A percentile compares a stretch with the other conserved stretches of the same genome.
These are phyloP conservation scores for Eidolon dupreanum DNA, from an alignment of 2,797 vertebrate genomes.

Conservation along the genomic window DNA sequence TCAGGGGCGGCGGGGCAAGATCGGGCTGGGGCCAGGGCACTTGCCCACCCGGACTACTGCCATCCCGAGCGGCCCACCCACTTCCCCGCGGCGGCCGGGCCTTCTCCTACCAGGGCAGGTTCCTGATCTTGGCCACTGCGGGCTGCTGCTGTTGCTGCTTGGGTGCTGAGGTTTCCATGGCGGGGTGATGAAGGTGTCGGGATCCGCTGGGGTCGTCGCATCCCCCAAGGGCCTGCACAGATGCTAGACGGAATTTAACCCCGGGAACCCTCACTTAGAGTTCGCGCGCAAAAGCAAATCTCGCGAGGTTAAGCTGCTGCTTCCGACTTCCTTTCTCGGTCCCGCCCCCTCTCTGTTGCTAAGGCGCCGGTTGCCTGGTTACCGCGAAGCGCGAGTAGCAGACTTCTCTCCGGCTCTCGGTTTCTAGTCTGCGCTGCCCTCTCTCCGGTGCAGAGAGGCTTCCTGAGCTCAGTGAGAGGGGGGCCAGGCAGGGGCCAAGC, in stretches of 20 bases:
- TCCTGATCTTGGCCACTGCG: slow-evolving; percentile 81
- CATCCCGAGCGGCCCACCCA: not conserved
- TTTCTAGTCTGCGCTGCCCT: accelerated
- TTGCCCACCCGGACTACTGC: not conserved
- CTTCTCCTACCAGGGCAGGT: slow-evolving; percentile 93
- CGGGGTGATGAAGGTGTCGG: not conserved
- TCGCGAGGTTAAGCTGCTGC: slow-evolving; percentile 50
- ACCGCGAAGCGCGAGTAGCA: not conserved
- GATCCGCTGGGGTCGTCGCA: accelerated
- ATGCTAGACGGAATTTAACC: accelerated
- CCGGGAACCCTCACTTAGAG: not conserved
- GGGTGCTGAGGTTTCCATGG: slow-evolving; percentile 85
- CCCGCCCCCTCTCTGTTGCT: slow-evolving; percentile 34
- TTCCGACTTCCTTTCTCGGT: slow-evolving; percentile 51
- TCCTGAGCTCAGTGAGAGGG: not conserved
- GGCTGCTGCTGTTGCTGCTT: slow-evolving; percentile 47
- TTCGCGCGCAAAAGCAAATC: slow-evolving; percentile 66
- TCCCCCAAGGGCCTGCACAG: not conserved
- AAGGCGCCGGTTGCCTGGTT: slow-evolving; percentile 64
- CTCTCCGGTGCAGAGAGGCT: accelerated
- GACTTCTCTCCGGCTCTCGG: accelerated
- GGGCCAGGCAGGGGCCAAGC: not conserved
- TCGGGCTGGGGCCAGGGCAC: accelerated
- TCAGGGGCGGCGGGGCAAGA: not conserved
- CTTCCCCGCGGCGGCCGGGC: not conserved